Evolutionary conservation across 2,797 vertebrate species (phyloP).

Genomic region (Scyliorhinus canicula): DNA sequence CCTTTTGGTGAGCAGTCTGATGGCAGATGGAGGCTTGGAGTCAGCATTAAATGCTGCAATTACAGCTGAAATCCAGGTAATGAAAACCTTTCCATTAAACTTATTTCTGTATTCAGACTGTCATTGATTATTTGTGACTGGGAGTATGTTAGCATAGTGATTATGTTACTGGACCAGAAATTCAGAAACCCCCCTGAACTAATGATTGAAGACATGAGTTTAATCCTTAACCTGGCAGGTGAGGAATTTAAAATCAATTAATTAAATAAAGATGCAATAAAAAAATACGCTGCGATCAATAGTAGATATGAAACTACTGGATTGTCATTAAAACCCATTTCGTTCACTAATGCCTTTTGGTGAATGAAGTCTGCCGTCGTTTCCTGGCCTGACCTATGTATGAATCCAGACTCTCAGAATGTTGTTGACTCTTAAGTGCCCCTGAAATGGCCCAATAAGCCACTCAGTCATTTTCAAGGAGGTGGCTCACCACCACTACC

Average conservation of each 20-base stretch:
- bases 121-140: background rate
- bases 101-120: background rate
- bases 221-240: too few relatives aligned
- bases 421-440: too few relatives aligned
- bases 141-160: background rate
- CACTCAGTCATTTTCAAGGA: background rate
- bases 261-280: background rate
- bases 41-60: slow-evolving; percentile 92
- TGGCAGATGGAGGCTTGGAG: slow-evolving; percentile 95
- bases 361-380: background rate
- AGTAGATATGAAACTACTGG: background rate
- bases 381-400: too few relatives aligned
- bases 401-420: background rate
- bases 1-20: slow-evolving; percentile 91
- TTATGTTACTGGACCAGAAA: background rate
- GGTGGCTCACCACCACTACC: background rate
- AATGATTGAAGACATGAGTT: too few relatives aligned
- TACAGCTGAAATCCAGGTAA: slow-evolving; percentile 96
- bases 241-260: background rate
- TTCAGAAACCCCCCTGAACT: background rate
- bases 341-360: background rate
- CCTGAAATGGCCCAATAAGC: background rate
- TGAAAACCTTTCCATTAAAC: background rate
- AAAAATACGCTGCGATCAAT: background rate
- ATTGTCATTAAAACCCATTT: background rate